Base-by-base conservation (phyloP, 2,113 vertebrate species). In the Zootoca vivipara region DNA sequence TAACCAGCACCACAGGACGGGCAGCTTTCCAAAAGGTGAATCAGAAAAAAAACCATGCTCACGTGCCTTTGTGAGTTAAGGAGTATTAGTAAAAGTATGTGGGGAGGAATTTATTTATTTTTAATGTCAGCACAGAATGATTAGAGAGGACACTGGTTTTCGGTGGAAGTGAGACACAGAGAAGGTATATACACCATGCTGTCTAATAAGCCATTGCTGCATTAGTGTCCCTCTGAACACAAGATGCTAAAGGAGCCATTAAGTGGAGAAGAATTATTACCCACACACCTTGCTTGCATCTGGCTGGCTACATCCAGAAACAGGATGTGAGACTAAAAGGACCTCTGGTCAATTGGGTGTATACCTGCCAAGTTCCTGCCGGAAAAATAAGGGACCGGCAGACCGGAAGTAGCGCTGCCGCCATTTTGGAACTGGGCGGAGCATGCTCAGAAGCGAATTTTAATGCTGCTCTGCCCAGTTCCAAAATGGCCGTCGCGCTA, bases 31-130 rank as follows among this genome's bases (percentile, higher is more conserved):
- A 5, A 82, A 88, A 91, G 89, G 2, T 4, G 52, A 56, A 15
- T 65, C 69, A 69, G 79, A 28, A 9, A 20, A 13, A 75, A 18
- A 62, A 18, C 13, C 18, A 62, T 8, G 0, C 0, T 24, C 42
- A n/a, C 0, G 0, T 82, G 81, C 74, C 78, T 82, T 85, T 86
- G 1, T 30, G 1, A 0, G 52, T 33, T 88, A 78, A 42, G 74
- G 0, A 0, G 28, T 78, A 82, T 42, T 12, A 24, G 78, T 78
- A 3, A 24, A 89, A 88, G n/a, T 1, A 0, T 38, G 80, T 52
- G 40, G 42, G 70, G 69, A 79, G 69, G 26, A 35, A 78, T 58
- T 75, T 81, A 30, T 81, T 85, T 30, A n/a, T 3, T 64, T 74
- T 3, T 3, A 16, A 87, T 8, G 64, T 24, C 7, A 56, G 42